Conservation (phyloP, 2,888 invertebrate species). For the Tiphia femorata region DNA sequence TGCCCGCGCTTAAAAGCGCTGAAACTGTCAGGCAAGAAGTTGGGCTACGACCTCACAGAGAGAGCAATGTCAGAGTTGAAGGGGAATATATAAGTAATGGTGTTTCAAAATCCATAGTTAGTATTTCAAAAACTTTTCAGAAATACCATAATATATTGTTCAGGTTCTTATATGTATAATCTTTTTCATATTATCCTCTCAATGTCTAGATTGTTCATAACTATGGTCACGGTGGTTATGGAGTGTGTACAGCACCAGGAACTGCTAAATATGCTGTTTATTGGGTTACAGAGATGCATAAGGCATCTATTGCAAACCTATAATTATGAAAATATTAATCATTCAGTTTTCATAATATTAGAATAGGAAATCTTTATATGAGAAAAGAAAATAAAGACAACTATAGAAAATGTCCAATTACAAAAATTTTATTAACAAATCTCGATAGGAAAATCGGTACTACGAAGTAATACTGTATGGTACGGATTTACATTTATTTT, state of each 20-base stretch:
- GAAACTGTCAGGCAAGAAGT: slow-evolving; percentile 45
- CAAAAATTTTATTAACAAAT: slow-evolving; percentile 40
- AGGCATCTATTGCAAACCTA: slow-evolving; percentile 46
- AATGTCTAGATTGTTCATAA: slow-evolving; percentile 81
- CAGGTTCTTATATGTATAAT: not conserved
- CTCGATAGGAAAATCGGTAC: slow-evolving; percentile 45
- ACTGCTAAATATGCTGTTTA: slow-evolving; percentile 83
- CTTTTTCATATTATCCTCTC: not conserved
- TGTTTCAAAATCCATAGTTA: slow-evolving; percentile 44
- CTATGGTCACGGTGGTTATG: slow-evolving; percentile 96
- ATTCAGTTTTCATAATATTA: not conserved
- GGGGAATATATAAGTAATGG: slow-evolving; percentile 69
- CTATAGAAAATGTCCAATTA: not conserved
- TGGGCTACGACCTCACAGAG: slow-evolving; percentile 87
- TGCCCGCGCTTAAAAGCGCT: slow-evolving; percentile 76
- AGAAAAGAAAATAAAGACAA: not conserved
- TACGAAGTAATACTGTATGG: slow-evolving; percentile 52
- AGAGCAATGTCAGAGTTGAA: slow-evolving; percentile 80
- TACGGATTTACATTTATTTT: slow-evolving; percentile 25
- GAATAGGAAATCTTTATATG: not conserved
- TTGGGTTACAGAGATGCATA: slow-evolving; percentile 74
- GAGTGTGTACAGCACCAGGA: slow-evolving; percentile 91
- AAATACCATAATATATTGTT: not conserved
- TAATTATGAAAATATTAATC: slow-evolving; percentile 23
- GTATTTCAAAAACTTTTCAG: slow-evolving; percentile 10